Base-by-base conservation (phyloP, 2,113 vertebrate species). In the Nettapus auritus region DNA sequence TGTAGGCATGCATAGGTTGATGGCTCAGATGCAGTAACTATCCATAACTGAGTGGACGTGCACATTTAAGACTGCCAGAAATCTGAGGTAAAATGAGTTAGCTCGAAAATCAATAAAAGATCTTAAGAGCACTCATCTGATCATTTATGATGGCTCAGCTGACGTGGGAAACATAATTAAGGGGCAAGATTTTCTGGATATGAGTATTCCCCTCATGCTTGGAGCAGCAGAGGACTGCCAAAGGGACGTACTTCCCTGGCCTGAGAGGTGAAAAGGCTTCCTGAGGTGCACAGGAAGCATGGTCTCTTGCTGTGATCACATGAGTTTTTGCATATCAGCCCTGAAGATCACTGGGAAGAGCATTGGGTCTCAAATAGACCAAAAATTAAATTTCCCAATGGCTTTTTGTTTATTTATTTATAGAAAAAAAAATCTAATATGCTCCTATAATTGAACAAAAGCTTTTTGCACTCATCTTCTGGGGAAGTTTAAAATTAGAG, bases 101-200 rank as follows among this genome's bases (percentile, higher is more conserved):
- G 73, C 77, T 71, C 57, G 57, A 86, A 95, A 84, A 97, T 97
- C 95, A 73, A 93, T 97, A 57, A 31, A 78, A 94, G 42, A 84
- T 93, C 34, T 92, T 89, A 89, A 93, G 75, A 89, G 48, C 53
- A 56, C 63, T 83, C 76, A 90, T 81, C 62, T 86, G 90, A 83
- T 86, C 0, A 0, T 71, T 86, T 3, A 2, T 4, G 2, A 53
- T 78, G 46, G 42, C 69, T 86, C 11, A 17, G 46, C 29, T 38
- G 64, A 55, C 31, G 42, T 71, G 60, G 78, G 29, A 33, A 68
- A 31, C 16, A 9, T 52, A 1, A 0, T 29, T 78, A 60, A 83
- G 42, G 13, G 82, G 29, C 40, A 81, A 11, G 26, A 75, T 57
- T 44, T 34, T n/a, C 36, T 42, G 44, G 60, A 56, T 60, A 60